These are phyloP conservation scores for Helicorthomorpha holstii DNA, from an alignment of 1,140 invertebrate species.

Conservation along the genomic window DNA sequence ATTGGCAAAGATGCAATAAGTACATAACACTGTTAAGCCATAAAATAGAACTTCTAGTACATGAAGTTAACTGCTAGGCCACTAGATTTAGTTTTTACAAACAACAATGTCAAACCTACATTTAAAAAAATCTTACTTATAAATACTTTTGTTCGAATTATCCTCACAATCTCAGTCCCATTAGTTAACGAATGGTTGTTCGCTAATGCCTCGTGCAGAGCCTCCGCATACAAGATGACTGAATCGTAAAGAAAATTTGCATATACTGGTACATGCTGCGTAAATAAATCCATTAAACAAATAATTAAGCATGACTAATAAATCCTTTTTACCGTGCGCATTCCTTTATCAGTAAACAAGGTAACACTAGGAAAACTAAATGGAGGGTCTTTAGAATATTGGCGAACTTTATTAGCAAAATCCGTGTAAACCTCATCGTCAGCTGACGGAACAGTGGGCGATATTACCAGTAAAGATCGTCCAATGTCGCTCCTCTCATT, in stretches of 20 bases:
- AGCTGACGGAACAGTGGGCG: slow-evolving; percentile 56
- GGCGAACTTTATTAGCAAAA: slow-evolving; percentile 55
- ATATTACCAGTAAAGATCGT: slow-evolving; percentile 44
- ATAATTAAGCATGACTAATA: no score
- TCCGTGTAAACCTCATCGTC: slow-evolving; percentile 37
- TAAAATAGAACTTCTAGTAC: no score
- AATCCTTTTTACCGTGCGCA: no score
- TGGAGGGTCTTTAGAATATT: slow-evolving; percentile 45
- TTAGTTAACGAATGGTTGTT: slow-evolving; percentile 19
- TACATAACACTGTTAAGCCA: no score
- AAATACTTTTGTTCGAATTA: not conserved
- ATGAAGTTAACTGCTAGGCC: no score
- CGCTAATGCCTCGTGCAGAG: slow-evolving; percentile 52
- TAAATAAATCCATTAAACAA: slow-evolving; percentile 18
- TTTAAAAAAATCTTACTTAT: not conserved
- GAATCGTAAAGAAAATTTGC: slow-evolving; percentile 94
- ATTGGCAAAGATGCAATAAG: no score
- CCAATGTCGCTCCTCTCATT: slow-evolving; percentile 46
- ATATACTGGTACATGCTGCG: slow-evolving; percentile 71
- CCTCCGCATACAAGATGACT: slow-evolving; percentile 73
- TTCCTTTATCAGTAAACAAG: slow-evolving; percentile 17
- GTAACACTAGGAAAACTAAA: slow-evolving; percentile 20
- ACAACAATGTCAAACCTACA: no score
- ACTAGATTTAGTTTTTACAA: no score
- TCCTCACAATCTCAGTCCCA: slow-evolving; percentile 24